These are phyloP conservation scores for Hypocryptadius cinnamomeus DNA, from an alignment of 2,113 vertebrate species.

Conservation along the genomic window DNA sequence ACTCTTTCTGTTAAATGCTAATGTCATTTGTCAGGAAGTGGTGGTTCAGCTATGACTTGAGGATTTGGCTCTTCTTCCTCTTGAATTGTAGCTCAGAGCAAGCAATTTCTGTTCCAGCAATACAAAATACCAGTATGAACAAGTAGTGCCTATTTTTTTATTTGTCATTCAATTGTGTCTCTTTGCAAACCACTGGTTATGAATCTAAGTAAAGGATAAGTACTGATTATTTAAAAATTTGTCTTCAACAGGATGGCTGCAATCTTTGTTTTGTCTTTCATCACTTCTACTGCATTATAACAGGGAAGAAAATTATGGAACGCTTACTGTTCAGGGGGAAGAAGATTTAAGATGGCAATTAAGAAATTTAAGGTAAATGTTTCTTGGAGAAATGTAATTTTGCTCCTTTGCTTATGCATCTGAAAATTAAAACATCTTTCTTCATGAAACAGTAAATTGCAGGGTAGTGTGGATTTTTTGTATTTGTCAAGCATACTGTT, in stretches of 20 bases:
- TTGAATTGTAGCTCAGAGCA: neutral
- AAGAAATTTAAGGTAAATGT: neutral
- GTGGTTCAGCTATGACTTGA: neutral
- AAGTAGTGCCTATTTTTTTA: neutral
- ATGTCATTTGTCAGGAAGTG: neutral
- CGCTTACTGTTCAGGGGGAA: neutral
- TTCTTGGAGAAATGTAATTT: neutral
- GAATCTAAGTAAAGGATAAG: neutral
- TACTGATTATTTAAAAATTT: neutral
- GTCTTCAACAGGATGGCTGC: neutral
- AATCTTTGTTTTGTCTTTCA: neutral
- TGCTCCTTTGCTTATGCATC: neutral
- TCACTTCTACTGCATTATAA: neutral
- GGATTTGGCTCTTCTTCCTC: neutral
- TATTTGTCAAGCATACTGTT: neutral
- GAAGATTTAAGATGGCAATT: neutral
- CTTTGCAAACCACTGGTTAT: neutral
- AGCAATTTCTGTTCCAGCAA: neutral
- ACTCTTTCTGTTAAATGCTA: neutral
- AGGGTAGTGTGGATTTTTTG: neutral
- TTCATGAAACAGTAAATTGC: neutral
- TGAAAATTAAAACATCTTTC: conserved; percentile 13
- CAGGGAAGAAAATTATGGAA: neutral
- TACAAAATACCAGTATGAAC: neutral
- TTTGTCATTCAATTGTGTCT: neutral